A percentile compares a stretch with the other conserved stretches of the same genome.
These are phyloP conservation scores for Pterois miles DNA, from an alignment of 2,797 vertebrate genomes.

Conservation along the genomic window DNA sequence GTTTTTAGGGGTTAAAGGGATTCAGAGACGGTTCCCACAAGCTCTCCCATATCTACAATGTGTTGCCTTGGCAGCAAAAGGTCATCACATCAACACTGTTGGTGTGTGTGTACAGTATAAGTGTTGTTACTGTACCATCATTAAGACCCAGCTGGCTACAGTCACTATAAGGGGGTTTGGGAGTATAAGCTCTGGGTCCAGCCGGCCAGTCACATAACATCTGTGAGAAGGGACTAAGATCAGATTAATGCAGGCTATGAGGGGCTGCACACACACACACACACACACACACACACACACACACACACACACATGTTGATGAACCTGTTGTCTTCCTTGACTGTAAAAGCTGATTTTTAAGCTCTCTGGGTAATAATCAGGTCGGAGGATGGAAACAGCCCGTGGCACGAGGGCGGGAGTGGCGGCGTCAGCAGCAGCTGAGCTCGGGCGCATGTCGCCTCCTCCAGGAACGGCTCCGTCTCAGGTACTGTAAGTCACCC, in stretches of 20 bases:
- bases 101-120: not conserved
- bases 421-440: slow-evolving; percentile 28
- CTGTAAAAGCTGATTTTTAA: slow-evolving; percentile 36
- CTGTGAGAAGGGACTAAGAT: slow-evolving; percentile 42
- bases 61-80: slow-evolving; percentile 31
- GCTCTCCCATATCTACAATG: slow-evolving; percentile 11
- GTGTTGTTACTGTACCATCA: slow-evolving; percentile 35
- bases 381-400: slow-evolving; percentile 39
- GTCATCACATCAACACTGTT: slow-evolving; percentile 10
- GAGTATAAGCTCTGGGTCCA: slow-evolving; percentile 42
- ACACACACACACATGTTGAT: slow-evolving; percentile 18
- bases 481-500: slow-evolving; percentile 53
- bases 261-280: slow-evolving; percentile 16
- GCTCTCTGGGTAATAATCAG: slow-evolving; percentile 51
- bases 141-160: slow-evolving; percentile 56
- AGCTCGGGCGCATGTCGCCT: slow-evolving; percentile 18
- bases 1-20: slow-evolving; percentile 34
- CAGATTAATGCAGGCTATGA: slow-evolving; percentile 54
- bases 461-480: slow-evolving; percentile 35
- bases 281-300: slow-evolving; percentile 10
- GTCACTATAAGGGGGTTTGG: slow-evolving; percentile 25
- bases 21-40: slow-evolving; percentile 24
- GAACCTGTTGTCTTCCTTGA: slow-evolving; percentile 30
- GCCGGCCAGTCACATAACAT: slow-evolving; percentile 53
- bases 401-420: not conserved